Conservation (phyloP, 2,113 vertebrate genomes). For the Ceratotherium simum region DNA sequence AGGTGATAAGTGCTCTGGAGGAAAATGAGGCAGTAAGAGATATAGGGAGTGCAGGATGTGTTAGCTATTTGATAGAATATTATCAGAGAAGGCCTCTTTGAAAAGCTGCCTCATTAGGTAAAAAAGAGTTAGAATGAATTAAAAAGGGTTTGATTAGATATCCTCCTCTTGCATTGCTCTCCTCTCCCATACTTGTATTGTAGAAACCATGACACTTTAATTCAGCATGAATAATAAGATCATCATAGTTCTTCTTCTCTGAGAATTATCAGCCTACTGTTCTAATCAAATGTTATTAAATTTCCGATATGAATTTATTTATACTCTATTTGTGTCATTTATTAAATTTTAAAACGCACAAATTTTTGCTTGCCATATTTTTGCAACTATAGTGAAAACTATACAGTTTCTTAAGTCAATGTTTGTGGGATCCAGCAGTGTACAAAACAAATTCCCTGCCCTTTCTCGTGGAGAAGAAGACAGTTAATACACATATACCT, state of each 20-base stretch:
- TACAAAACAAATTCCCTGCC: not conserved
- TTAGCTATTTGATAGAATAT: not conserved
- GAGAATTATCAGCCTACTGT: not conserved
- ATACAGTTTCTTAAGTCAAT: not conserved
- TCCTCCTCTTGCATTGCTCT: not conserved
- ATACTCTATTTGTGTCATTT: not conserved
- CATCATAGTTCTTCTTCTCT: not conserved
- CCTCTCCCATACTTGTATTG: not conserved
- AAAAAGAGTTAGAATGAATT: not conserved
- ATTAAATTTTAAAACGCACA: not conserved
- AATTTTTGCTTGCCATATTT: not conserved
- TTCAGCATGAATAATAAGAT: not conserved
- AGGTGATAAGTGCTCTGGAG: not conserved
- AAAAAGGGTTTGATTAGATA: not conserved
- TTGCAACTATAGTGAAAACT: not conserved
- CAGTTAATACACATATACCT: not conserved
- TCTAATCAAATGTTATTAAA: not conserved
- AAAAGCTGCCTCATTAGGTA: not conserved
- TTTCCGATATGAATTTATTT: not conserved
- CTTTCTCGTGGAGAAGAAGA: not conserved
- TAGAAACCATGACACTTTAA: not conserved
- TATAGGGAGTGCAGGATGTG: not conserved
- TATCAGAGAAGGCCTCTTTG: not conserved
- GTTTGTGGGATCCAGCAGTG: not conserved
- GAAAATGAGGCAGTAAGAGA: not conserved